Evolutionary conservation across 2,113 vertebrate genomes (phyloP).

Genomic region (Gila orcuttii): DNA sequence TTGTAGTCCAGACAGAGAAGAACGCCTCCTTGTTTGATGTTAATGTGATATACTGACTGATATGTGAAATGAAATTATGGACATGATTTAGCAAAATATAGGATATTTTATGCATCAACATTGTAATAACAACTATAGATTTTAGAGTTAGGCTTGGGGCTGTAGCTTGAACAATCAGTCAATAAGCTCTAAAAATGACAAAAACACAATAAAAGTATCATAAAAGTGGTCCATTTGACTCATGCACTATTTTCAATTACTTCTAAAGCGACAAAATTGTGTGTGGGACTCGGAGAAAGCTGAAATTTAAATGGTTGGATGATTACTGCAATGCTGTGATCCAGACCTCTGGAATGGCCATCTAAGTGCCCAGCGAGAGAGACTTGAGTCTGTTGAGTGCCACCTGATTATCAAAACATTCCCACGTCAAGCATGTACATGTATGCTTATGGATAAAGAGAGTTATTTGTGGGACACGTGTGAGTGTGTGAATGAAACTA

Average conservation of each 20-base stretch:
- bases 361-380: background rate
- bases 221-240: background rate
- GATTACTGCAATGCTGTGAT: background rate
- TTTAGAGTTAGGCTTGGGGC: background rate
- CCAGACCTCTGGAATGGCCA: slow-evolving; percentile 7
- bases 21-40: background rate
- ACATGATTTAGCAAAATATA: background rate
- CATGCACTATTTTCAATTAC: background rate
- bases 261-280: background rate
- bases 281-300: background rate
- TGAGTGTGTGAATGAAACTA: background rate
- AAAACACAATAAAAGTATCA: slow-evolving; percentile 3
- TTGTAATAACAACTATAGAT: background rate
- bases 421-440: slow-evolving; percentile 10
- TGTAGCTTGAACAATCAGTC: background rate
- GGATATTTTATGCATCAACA: background rate
- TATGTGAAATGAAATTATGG: background rate
- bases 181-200: background rate
- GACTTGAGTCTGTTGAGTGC: slow-evolving; percentile 10
- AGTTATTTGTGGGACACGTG: slow-evolving; percentile 4
- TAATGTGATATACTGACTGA: slow-evolving; percentile 1
- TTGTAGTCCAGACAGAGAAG: background rate
- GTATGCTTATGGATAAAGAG: background rate
- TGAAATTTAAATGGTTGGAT: background rate
- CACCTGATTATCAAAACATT: slow-evolving; percentile 38